Evolutionary conservation across 2,888 invertebrate genomes (phyloP).

Genomic region (Eilema griseolum): DNA sequence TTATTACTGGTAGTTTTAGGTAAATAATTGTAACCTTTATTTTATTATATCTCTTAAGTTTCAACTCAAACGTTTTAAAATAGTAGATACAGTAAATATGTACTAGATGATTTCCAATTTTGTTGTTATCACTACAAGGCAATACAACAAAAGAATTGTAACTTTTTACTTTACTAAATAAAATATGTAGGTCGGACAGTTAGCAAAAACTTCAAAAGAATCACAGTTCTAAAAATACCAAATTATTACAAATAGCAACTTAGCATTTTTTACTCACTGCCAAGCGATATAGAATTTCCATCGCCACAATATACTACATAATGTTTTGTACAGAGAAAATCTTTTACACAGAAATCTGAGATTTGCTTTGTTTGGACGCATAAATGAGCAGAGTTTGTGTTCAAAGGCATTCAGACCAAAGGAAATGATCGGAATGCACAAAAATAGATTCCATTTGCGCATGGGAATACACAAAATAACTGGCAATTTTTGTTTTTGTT

Average conservation of each 20-base stretch:
- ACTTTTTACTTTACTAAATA: slow-evolving; percentile 30
- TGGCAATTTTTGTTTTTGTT: background rate
- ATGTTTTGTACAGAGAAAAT: slow-evolving; percentile 73
- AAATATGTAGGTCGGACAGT: slow-evolving; percentile 36
- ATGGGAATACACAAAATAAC: slow-evolving; percentile 5
- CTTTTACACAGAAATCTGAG: slow-evolving; percentile 77
- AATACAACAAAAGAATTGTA: slow-evolving; percentile 11
- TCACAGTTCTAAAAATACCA: slow-evolving; percentile 51
- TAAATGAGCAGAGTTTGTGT: slow-evolving; percentile 73
- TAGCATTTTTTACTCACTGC: slow-evolving; percentile 57
- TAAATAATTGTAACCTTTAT: too few relatives aligned
- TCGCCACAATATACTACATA: slow-evolving; percentile 74
- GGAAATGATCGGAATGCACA: slow-evolving; percentile 61
- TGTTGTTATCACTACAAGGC: too few relatives aligned
- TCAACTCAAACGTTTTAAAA: too few relatives aligned
- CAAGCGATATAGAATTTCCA: slow-evolving; percentile 70
- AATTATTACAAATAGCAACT: slow-evolving; percentile 62
- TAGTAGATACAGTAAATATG: background rate
- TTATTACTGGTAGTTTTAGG: too few relatives aligned
- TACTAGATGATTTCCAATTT: too few relatives aligned
- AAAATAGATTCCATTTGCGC: slow-evolving; percentile 48
- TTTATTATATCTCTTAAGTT: too few relatives aligned
- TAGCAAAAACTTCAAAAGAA: slow-evolving; percentile 25
- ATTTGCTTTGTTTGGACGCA: slow-evolving; percentile 78
- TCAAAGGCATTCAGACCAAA: slow-evolving; percentile 69